Base-by-base conservation (phyloP, 2,888 invertebrate species). In the Hypolimnas misippus region DNA sequence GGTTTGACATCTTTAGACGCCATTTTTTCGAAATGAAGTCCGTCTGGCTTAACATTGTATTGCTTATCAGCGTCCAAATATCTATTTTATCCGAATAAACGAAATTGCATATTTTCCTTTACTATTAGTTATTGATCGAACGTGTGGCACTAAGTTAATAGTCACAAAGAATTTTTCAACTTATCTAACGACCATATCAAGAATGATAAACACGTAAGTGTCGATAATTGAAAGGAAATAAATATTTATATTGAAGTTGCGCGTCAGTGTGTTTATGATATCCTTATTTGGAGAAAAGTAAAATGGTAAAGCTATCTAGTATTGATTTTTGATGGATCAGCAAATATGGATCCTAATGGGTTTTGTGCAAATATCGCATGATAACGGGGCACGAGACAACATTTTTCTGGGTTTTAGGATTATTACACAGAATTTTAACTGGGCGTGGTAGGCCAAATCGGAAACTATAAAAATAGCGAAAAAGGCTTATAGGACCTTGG, bases 141-240 rank as follows among this genome's bases (percentile, higher is more conserved):
- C 3, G 3, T 12, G 19, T 44, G n/a, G 19, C 8, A 5, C 21
- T 12, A 1, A 12, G 8, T 8, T 14, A 12, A 44, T 17, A 17
- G 3, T 12, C 12, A 46, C 44, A 46, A 46, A 12, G 21, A 12
- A 46, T n/a, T 12, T 10, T 19, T 21, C 21, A 46, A 46, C 16
- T 21, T 19, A 46, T 21, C 44, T 21, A 19, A 49, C 29, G 29
- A n/a, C 14, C 33, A 14, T 64, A 54, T 54, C 61, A 49, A 51
- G 31, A 49, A 49, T 53, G 53, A 51, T 50, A 61, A 62, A 58
- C 19, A 61, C 35, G 35, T 55, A 68, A 57, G 35, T 46, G 16
- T 25, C 55, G 68, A 68, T 69, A 69, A 69, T 57, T 63, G 56
- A 51, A 66, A 60, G 69, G 62, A 69, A 69, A 54, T 57, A 49